Evolutionary conservation across 2,113 vertebrate species (phyloP).

Genomic region (Corynorhinus townsendii): DNA sequence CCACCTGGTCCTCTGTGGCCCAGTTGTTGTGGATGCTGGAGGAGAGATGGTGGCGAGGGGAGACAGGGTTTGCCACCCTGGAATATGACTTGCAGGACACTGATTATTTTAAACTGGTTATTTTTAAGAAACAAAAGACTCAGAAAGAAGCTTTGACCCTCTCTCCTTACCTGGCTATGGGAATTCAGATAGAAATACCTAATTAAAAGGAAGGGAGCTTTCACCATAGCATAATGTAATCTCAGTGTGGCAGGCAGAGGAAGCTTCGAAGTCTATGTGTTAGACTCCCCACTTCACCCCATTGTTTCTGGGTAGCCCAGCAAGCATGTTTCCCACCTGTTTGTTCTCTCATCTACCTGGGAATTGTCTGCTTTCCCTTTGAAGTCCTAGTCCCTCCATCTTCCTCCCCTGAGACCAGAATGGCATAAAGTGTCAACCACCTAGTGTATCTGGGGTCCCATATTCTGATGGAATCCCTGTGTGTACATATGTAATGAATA

Average conservation of each 20-base stretch:
- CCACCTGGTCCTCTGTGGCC: conserved; percentile 1
- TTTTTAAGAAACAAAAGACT: neutral
- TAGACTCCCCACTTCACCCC: neutral
- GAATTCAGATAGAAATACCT: neutral
- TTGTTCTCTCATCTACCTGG: neutral
- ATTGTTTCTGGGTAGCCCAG: neutral
- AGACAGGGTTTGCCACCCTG: neutral
- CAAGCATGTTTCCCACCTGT: neutral
- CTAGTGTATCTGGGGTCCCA: neutral
- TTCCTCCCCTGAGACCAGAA: neutral
- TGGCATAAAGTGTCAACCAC: neutral
- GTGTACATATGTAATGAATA: too few relatives aligned
- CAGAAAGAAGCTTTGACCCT: neutral
- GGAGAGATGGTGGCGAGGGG: conserved; percentile 13
- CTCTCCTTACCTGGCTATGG: too few relatives aligned
- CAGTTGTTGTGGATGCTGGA: neutral
- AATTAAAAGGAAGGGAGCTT: neutral
- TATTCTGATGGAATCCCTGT: neutral
- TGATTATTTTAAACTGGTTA: neutral
- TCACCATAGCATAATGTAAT: neutral
- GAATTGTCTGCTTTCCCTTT: neutral
- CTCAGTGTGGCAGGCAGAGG: neutral
- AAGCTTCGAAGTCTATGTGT: neutral
- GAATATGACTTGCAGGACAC: neutral
- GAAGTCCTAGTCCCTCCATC: neutral